Conservation (phyloP, 64 coral and sea anemone genomes). For the Montipora efflorescens region DNA sequence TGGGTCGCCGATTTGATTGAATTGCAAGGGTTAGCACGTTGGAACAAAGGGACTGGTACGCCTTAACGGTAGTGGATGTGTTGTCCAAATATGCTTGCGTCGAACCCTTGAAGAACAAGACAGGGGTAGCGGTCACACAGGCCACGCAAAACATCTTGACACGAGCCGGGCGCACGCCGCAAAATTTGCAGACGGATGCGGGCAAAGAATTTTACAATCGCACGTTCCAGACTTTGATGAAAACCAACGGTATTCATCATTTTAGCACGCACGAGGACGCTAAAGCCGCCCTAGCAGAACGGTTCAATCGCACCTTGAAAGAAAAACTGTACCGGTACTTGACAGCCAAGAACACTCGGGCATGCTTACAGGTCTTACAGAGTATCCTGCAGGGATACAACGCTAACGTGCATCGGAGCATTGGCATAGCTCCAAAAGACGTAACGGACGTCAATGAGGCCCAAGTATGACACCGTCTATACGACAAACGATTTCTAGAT, state of each 20-base stretch:
- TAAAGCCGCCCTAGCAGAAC: conserved; percentile 26
- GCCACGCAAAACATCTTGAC: not conserved
- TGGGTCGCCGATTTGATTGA: no score
- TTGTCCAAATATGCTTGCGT: not conserved
- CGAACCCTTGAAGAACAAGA: not conserved
- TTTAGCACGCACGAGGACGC: conserved; percentile 24
- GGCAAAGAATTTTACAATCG: conserved; percentile 13
- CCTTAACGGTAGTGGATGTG: no score
- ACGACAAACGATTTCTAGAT: no score
- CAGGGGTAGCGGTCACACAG: not conserved
- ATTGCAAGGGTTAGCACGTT: no score
- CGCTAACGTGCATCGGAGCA: no score
- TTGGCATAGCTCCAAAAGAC: no score
- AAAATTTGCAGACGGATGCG: not conserved
- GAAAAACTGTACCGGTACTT: conserved; percentile 21
- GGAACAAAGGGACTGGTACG: no score
- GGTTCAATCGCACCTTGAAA: conserved; percentile 62
- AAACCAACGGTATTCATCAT: not conserved
- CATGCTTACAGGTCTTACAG: no score
- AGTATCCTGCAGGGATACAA: no score
- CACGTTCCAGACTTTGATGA: not conserved
- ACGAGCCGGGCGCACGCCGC: not conserved
- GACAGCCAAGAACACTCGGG: not conserved
- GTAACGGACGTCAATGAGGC: no score
- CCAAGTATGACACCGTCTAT: no score